These are phyloP conservation scores for Apodemus speciosus DNA, from an alignment of 2,113 vertebrate species.

Conservation along the genomic window DNA sequence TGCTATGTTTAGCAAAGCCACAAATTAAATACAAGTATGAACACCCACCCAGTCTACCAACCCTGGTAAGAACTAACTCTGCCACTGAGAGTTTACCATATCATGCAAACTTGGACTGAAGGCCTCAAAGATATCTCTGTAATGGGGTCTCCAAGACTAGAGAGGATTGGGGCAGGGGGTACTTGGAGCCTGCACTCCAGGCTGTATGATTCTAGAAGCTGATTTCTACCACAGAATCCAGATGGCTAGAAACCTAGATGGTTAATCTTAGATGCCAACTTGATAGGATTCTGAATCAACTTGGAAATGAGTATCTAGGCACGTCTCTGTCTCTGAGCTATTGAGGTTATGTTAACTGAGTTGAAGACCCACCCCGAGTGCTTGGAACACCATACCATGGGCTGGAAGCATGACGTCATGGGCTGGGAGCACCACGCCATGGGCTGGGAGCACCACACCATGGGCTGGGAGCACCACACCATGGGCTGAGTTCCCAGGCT, in stretches of 20 bases:
- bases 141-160: background rate
- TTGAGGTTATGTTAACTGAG: background rate
- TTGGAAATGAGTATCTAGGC: background rate
- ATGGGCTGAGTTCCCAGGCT: background rate
- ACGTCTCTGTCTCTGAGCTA: background rate
- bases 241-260: background rate
- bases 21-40: background rate
- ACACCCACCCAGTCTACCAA: background rate
- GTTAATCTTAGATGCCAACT: background rate
- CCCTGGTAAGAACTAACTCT: background rate
- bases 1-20: background rate
- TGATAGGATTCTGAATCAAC: background rate
- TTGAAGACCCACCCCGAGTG: background rate
- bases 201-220: background rate
- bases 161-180: background rate
- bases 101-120: background rate
- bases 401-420: background rate
- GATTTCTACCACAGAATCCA: background rate
- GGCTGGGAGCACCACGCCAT: background rate
- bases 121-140: background rate
- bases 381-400: too few relatives aligned
- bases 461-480: background rate
- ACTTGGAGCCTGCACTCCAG: background rate
- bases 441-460: too few relatives aligned
- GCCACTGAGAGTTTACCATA: background rate